Base-by-base conservation (phyloP, 1,140 invertebrate genomes). In the Pteromalus puparum region DNA sequence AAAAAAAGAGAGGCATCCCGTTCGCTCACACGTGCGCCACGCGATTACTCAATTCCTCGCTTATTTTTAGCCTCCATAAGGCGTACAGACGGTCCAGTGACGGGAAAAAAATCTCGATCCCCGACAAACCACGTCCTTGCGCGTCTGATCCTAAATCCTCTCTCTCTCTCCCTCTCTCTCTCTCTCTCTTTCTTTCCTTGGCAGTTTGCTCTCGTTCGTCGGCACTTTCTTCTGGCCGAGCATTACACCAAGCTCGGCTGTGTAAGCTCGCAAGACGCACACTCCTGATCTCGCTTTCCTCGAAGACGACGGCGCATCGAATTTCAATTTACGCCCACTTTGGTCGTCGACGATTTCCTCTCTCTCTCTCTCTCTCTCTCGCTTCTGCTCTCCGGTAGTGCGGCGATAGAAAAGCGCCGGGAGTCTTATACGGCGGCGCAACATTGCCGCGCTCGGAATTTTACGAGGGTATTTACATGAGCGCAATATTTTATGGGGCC, bases 391-490 rank as follows among this genome's bases (percentile, higher is more conserved):
- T 34, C 30, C 46, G 4, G 21, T 21, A 21, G 53, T 21, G 6
- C 2, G 53, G 46, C 53, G 12, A 75, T 75, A 10, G 73, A 75
- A 46, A 75, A 75, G 73, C 34, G 15, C 13, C 75, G 81, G 24
- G 67, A 86, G 76, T 80, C 65, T 81, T 72, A 65, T 24, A n/a
- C 68, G 38, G 38, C 42, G 75, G 74, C 48, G 83, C 80, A 88
- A 89, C 89, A 89, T 87, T 89, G 86, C 65, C 48, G 67, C 87
- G 83, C 78, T 87, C 78, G 88, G 87, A 89, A 91, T 90, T 92
- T 92, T 91, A 92, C 90, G 90, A 91, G 86, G 88, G 88, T 91
- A 91, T 92, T 92, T 92, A 91, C 90, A 91, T 89, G 88, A 87
- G 89, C 87, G 88, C 88, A 89, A 91, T 91, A 92, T 91, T 92